phyloP scores from a whole-genome alignment of 64 coral and sea anemone genomes.

The Pachyseris speciosa region DNA sequence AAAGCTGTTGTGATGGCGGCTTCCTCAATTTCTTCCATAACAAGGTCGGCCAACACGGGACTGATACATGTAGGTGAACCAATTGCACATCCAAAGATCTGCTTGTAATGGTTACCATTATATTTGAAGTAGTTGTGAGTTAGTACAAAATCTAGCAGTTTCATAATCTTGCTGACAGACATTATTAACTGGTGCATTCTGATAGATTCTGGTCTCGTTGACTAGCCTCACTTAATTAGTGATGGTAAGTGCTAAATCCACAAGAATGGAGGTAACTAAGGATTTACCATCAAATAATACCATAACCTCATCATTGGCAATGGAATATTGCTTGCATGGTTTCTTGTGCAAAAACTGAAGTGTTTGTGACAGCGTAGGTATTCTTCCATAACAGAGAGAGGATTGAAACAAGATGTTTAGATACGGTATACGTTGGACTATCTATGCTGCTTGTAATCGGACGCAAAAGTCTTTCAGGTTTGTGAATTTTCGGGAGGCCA shows the following conservation, averaged over 20 bases:
- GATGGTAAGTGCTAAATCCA: slow-evolving; percentile 10
- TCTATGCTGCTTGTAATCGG: too few species aligned
- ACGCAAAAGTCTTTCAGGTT: too few species aligned
- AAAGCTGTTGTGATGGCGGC: neutral
- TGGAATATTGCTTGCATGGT: neutral
- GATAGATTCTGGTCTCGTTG: neutral
- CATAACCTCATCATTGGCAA: neutral
- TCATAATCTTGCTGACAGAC: neutral
- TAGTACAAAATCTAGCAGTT: neutral
- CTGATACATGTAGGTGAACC: slow-evolving; percentile 17
- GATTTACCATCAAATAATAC: slow-evolving; percentile 1
- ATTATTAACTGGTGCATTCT: slow-evolving; percentile 21
- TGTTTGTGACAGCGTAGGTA: neutral
- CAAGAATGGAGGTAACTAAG: slow-evolving; percentile 27
- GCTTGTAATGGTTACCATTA: neutral
- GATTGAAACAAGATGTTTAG: too few species aligned
- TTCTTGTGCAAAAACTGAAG: neutral
- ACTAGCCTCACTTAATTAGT: neutral
- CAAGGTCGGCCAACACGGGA: neutral
- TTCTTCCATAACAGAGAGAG: too few species aligned
- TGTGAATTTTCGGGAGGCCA: too few species aligned
- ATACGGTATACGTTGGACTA: too few species aligned
- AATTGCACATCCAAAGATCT: slow-evolving; percentile 32
- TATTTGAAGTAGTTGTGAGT: neutral
- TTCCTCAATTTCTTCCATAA: slow-evolving; percentile 27